Evolutionary conservation across 2,797 vertebrate species (phyloP).

Genomic region (Enteromius thamalakanensis): DNA sequence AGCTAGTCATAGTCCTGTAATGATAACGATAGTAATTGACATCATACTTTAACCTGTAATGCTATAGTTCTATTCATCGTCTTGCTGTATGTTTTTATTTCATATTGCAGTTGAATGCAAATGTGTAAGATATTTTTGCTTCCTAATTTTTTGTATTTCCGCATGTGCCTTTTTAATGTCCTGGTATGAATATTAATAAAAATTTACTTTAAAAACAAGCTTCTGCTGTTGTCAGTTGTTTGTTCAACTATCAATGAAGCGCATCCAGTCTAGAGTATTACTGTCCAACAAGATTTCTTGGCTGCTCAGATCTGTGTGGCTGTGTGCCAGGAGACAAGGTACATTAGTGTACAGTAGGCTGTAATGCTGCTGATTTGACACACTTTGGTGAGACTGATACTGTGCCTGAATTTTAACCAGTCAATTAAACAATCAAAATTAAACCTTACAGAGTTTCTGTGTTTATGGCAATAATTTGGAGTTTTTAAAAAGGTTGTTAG

Average conservation of each 20-base stretch:
- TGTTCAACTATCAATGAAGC: background rate
- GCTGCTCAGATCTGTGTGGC: conserved; percentile 74
- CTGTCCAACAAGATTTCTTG: conserved; percentile 68
- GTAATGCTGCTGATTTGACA: conserved; percentile 74
- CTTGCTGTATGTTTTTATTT: background rate
- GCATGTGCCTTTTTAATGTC: conserved; percentile 72
- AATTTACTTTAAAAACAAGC: conserved; percentile 78
- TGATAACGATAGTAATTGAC: background rate
- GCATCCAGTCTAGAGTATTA: conserved; percentile 39
- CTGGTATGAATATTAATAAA: conserved; percentile 73
- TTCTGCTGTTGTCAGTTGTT: conserved; percentile 23
- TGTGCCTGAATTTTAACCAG: background rate
- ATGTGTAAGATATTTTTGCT: background rate
- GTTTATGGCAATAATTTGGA: background rate
- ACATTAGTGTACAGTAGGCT: conserved; percentile 67
- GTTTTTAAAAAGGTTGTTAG: background rate
- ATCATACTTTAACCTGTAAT: background rate
- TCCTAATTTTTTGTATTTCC: conserved; percentile 41
- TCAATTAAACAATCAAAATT: background rate
- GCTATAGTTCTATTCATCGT: background rate
- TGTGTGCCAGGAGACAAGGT: conserved; percentile 72
- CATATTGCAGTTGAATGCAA: background rate
- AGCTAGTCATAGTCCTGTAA: conserved; percentile 37
- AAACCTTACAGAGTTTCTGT: background rate
- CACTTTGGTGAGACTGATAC: conserved; percentile 60